Base-by-base conservation (phyloP, 2,888 invertebrate species). In the Eumerus sabulonum region DNA sequence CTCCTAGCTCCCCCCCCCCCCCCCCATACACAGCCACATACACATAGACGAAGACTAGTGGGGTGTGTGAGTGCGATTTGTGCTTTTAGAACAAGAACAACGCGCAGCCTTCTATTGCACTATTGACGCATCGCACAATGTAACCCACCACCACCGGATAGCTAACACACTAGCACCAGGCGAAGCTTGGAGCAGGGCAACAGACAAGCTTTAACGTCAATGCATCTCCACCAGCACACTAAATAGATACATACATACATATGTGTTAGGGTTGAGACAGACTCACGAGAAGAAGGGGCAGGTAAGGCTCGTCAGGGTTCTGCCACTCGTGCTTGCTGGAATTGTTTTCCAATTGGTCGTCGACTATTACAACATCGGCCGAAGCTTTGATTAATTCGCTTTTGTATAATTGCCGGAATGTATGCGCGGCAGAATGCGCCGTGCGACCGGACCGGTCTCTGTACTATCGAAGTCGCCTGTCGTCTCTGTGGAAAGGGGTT, bases 311-410 rank as follows among this genome's bases (percentile, higher is more conserved):
- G 3, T 27, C 27, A 27, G 27, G 27, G 27, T 27, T 27, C 27
- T 27, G 27, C 27, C 27, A 7, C 27, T 27, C 72, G 44, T 36
- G 27, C 27, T 27, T 27, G 27, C 27, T 27, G 27, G 27, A 44
- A 48, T 42, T 13, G 19, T 48, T 40, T 27, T 27, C 27, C 27
- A 27, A 27, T 27, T 53, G 9, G 45, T 38, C 13, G 54, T 50
- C 54, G 38, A 27, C 1, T 67, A 77, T 77, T 77, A 77, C 77
- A 77, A 77, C 77, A 77, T 77, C 67, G 72, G 38, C n/a, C 57
- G 56, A 45, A 77, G 73, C 77, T 73, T 73, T 53, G 56, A 73
- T 73, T 68, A 48, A 59, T 35, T 62, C 27, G 27, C 42, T 53
- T 27, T 44, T 18, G 45, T 35, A 50, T 54, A 73, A 47, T 60